Evolutionary conservation across 1,140 invertebrate genomes (phyloP).

Genomic region (Papilio xuthus): DNA sequence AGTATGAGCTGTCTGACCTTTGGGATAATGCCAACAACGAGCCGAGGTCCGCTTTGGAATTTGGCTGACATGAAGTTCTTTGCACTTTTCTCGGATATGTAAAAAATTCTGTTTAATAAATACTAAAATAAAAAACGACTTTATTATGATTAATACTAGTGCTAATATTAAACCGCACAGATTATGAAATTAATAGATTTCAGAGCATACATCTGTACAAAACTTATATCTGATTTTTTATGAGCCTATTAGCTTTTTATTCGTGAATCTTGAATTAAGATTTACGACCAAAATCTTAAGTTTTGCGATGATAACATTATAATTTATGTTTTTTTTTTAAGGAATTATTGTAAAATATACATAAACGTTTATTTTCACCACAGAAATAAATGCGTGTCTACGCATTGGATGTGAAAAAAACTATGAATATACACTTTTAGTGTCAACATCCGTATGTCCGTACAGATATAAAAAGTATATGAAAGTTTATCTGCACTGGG

Average conservation of each 20-base stretch:
- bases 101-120: background rate
- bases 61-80: slow-evolving; percentile 13
- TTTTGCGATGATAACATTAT: background rate
- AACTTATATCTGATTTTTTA: no score
- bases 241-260: no score
- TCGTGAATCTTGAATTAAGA: no score
- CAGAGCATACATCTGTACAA: no score
- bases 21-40: background rate
- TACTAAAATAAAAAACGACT: background rate
- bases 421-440: background rate
- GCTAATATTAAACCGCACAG: no score
- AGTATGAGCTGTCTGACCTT: slow-evolving; percentile 16
- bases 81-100: background rate
- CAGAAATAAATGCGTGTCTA: background rate
- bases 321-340: background rate
- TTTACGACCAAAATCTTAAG: no score
- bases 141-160: no score
- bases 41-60: slow-evolving; percentile 16
- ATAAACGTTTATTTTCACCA: no score
- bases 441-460: background rate
- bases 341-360: background rate
- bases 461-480: background rate
- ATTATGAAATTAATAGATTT: no score
- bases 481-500: slow-evolving; percentile 9
- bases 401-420: background rate